Base-by-base conservation (phyloP, 2,113 vertebrate genomes). In the Cyanoramphus novaezelandiae region DNA sequence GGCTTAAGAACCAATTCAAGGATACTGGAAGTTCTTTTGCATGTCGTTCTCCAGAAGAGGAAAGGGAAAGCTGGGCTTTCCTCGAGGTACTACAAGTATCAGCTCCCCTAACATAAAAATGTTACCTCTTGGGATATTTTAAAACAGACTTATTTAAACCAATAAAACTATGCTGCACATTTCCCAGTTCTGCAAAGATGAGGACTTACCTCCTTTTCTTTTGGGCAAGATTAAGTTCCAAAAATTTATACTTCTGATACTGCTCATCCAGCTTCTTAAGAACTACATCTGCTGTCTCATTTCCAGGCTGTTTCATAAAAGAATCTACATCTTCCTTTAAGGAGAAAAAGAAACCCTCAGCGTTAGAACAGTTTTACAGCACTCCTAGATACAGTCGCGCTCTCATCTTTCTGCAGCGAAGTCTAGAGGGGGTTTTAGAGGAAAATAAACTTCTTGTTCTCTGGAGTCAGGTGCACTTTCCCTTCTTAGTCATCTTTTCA, bases 241-340 rank as follows among this genome's bases (percentile, higher is more conserved):
- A 99, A 97, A 99, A 99, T 96, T 99, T 99, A 93, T 99, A 99
- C 95, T 99, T 99, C 98, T 99, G 99, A 97, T 99, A 99, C 88
- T 99, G 99, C 75, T 99, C 99, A 88, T 99, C 99, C 96, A 99
- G 90, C 96, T 98, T 99, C 97, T 99, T 99, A 69, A 99, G 97
- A 11, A 98, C 99, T 9, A 97, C 74, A 74, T 99, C 99, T 62
- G 99, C 99, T 35, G 99, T 99, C 95, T 99, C 99, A 75, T 99
- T 99, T 75, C 99, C 99, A 8, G 99, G 98, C 94, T 99, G 98
- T 89, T 99, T 99, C 99, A 99, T 99, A 84, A 99, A 99, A 21
- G 99, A 98, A 88, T 99, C 99, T 37, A 99, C 99, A 97, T 99
- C 99, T 98, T 99, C 99, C 99, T 99, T 97, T 88, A 97, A 93